phyloP scores from a whole-genome alignment of 2,888 invertebrate species.

The Phania funesta region DNA sequence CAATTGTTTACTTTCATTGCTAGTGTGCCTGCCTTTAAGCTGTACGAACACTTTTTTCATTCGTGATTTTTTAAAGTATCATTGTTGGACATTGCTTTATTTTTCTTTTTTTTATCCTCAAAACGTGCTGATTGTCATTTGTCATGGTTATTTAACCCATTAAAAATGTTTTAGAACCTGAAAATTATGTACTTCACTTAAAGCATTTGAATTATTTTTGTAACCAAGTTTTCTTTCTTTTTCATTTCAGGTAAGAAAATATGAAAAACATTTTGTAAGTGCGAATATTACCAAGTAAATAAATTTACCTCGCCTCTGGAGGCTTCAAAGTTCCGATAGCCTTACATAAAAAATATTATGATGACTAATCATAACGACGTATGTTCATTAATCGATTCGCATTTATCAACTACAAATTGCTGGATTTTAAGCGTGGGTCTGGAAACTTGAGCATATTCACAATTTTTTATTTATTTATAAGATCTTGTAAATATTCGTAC shows the following conservation, averaged over 20 bases:
- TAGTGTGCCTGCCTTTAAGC: neutral
- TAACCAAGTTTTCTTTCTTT: neutral
- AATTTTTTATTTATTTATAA: no score
- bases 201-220: neutral
- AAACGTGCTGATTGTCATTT: slow-evolving; percentile 15
- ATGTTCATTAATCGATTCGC: no score
- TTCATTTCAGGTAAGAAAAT: slow-evolving; percentile 28
- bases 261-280: neutral
- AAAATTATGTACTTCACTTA: neutral
- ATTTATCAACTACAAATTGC: no score
- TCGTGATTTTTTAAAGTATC: slow-evolving; percentile 35
- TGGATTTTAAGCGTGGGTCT: no score
- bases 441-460: no score
- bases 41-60: slow-evolving; percentile 1
- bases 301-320: no score
- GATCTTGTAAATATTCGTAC: no score
- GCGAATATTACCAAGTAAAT: neutral
- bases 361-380: no score
- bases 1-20: neutral
- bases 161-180: no score
- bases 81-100: slow-evolving; percentile 4
- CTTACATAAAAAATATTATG: no score
- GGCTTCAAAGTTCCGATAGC: no score
- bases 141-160: slow-evolving; percentile 11
- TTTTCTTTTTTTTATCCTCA: neutral